phyloP scores from a whole-genome alignment of 2,888 invertebrate species.

The Blastobasis adustella region DNA sequence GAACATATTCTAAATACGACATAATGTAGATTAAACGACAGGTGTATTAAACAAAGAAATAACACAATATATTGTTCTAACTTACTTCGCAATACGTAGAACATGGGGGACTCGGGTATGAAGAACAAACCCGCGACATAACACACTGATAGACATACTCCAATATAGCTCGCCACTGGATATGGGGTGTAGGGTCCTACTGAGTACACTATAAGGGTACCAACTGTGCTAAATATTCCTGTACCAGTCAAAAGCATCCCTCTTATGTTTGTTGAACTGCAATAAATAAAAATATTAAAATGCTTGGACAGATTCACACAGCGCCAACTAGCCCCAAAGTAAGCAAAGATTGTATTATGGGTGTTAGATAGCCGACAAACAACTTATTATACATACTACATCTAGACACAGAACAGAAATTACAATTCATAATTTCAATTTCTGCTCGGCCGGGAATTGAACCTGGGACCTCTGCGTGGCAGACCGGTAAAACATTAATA shows the following conservation, averaged over 20 bases:
- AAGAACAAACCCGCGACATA: constrained; percentile 18
- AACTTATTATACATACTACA: no score
- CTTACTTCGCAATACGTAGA: constrained; percentile 29
- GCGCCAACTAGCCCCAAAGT: no score
- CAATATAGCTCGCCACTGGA: constrained; percentile 20
- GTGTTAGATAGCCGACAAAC: no score
- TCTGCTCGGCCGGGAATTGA: no score
- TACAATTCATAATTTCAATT: no score
- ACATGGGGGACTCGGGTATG: constrained; percentile 38
- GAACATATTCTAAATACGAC: no score
- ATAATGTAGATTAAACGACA: no score
- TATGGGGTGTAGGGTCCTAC: constrained; percentile 30
- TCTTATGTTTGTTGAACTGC: constrained; percentile 35
- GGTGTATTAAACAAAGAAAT: no score
- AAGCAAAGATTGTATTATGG: no score
- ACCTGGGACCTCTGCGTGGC: not conserved
- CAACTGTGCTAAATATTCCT: constrained; percentile 26
- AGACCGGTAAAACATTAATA: not conserved
- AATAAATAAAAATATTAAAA: constrained; percentile 8
- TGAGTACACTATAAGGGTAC: constrained; percentile 23
- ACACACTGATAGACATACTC: constrained; percentile 14
- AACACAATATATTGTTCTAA: not conserved
- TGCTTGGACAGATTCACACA: not conserved
- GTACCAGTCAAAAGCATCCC: constrained; percentile 30
- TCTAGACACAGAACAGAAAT: no score